These are phyloP conservation scores for Scotopteryx bipunctaria DNA, from an alignment of 2,888 invertebrate species.

Conservation along the genomic window DNA sequence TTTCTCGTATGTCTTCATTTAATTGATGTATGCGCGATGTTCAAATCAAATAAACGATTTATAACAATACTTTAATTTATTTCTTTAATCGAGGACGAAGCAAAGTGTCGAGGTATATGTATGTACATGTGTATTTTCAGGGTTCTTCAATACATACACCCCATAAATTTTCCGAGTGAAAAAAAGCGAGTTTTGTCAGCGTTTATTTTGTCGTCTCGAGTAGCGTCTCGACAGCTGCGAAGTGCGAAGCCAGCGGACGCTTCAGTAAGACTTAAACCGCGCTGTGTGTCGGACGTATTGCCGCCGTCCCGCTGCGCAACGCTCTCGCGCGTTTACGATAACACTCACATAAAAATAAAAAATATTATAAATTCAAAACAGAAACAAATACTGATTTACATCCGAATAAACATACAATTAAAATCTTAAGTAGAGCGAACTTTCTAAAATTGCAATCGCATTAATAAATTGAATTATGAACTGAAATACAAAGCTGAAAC, in stretches of 20 bases:
- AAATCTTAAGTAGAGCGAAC: neutral
- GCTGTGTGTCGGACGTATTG: constrained; percentile 55
- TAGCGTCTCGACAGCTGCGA: constrained; percentile 26
- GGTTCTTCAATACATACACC: constrained; percentile 3
- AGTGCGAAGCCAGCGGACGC: constrained; percentile 6
- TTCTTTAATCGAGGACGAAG: constrained; percentile 13
- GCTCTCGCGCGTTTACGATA: constrained; percentile 56
- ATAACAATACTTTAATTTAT: constrained; percentile 32
- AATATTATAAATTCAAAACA: constrained; percentile 13
- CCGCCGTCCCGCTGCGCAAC: constrained; percentile 36
- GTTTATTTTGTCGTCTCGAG: constrained; percentile 47
- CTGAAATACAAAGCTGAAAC: constrained; percentile 32
- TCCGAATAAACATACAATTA: neutral
- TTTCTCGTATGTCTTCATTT: constrained; percentile 50
- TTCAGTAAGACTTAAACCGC: constrained; percentile 61
- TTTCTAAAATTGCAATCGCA: constrained; percentile 7
- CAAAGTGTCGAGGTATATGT: too few species aligned
- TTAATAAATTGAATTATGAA: constrained; percentile 40
- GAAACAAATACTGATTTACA: constrained; percentile 1
- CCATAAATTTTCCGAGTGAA: constrained; percentile 15
- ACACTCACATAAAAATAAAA: constrained; percentile 40
- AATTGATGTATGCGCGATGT: constrained; percentile 57
- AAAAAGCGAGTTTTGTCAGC: constrained; percentile 42
- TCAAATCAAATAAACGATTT: constrained; percentile 58
- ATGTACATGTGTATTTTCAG: constrained; percentile 13